A percentile compares a stretch with the other conserved stretches of the same genome.
Evolutionary conservation across 1,140 invertebrate genomes (phyloP).

Genomic region (Bombus fervidus): DNA sequence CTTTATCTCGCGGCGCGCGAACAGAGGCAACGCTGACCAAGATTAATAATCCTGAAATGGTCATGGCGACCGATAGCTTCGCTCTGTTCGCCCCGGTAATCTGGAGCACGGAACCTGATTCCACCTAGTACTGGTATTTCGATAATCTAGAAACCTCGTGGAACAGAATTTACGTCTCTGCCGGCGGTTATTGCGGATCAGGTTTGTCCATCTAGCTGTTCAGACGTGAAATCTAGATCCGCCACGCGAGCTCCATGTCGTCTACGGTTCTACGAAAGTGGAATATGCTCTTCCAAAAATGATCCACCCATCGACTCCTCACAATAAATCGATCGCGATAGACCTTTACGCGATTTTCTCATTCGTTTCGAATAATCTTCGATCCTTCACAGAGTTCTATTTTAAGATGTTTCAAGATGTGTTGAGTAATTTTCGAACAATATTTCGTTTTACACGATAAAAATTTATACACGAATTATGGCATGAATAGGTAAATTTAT

Average conservation of each 20-base stretch:
- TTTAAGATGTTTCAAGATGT: too few species aligned
- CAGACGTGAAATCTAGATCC: slow-evolving; percentile 53
- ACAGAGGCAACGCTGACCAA: slow-evolving; percentile 46
- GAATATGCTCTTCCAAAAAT: slow-evolving; percentile 12
- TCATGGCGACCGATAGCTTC: slow-evolving; percentile 56
- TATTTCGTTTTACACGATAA: too few species aligned
- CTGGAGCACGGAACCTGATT: slow-evolving; percentile 62
- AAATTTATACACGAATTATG: too few species aligned
- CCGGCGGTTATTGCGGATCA: slow-evolving; percentile 55
- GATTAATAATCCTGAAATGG: slow-evolving; percentile 68
- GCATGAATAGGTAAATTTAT: too few species aligned
- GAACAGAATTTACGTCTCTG: slow-evolving; percentile 62
- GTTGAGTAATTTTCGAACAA: too few species aligned
- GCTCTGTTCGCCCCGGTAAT: slow-evolving; percentile 39
- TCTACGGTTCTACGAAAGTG: slow-evolving; percentile 19
- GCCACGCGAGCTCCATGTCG: background rate
- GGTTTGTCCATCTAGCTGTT: slow-evolving; percentile 49
- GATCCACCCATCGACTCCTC: background rate
- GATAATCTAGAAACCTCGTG: slow-evolving; percentile 67
- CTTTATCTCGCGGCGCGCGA: slow-evolving; percentile 44
- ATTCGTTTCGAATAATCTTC: too few species aligned
- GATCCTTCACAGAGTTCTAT: too few species aligned
- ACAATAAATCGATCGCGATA: background rate
- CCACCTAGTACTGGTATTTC: slow-evolving; percentile 62
- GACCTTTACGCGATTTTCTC: too few species aligned